Percentiles rank a stretch among this genome's conserved stretches.
Evolutionary conservation across 2,113 vertebrate genomes (phyloP).

Genomic region (Struthidea cinerea): DNA sequence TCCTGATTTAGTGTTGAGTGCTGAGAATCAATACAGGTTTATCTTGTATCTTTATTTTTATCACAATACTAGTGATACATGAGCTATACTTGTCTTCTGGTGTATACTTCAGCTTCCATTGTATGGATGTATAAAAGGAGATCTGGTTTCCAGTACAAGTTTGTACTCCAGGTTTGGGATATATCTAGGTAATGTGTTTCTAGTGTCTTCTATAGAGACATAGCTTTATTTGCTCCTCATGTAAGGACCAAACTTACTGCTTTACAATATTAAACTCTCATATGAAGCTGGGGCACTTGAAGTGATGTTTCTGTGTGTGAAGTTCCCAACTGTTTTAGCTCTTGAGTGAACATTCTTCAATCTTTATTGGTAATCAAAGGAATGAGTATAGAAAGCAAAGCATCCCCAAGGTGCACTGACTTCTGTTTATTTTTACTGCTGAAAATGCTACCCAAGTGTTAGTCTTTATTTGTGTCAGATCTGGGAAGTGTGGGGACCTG

Average conservation of each 20-base stretch:
- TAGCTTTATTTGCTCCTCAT: neutral
- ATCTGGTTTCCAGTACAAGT: neutral
- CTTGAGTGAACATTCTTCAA: neutral
- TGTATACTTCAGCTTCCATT: neutral
- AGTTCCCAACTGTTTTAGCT: neutral
- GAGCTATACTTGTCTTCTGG: neutral
- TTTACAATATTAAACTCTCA: neutral
- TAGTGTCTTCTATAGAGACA: neutral
- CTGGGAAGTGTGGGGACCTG: neutral
- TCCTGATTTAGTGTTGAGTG: neutral
- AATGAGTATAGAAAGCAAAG: neutral
- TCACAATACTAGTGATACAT: neutral
- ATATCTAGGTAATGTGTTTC: neutral
- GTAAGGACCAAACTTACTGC: neutral
- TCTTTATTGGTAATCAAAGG: neutral
- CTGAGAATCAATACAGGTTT: neutral
- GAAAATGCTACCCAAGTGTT: neutral
- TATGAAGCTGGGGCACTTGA: neutral
- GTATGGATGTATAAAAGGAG: neutral
- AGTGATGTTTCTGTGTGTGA: neutral
- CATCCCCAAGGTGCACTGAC: neutral
- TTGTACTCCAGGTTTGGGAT: neutral
- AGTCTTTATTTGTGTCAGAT: neutral
- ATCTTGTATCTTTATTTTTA: neutral
- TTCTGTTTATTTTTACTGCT: neutral